Evolutionary conservation across 2,888 invertebrate genomes (phyloP).

Genomic region (Dasysyrphus tricinctus): DNA sequence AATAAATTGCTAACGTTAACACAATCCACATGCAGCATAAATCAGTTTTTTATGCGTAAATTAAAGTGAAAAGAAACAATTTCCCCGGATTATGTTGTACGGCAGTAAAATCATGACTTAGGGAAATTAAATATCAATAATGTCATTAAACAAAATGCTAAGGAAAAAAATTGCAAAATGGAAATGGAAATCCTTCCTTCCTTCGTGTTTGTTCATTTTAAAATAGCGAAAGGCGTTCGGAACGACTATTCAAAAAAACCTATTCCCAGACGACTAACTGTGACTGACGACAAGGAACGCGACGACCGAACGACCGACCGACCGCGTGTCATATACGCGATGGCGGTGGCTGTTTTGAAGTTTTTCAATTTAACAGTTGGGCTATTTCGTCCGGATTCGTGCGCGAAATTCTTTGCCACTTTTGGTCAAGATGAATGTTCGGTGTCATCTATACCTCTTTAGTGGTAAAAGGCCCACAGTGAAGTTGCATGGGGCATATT

Average conservation of each 20-base stretch:
- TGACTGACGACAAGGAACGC: background rate
- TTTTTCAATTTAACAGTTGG: slow-evolving; percentile 36
- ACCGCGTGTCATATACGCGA: slow-evolving; percentile 21
- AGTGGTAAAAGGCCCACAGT: slow-evolving; percentile 26
- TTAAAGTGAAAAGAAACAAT: slow-evolving; percentile 69
- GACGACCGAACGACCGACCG: background rate
- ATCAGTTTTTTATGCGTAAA: slow-evolving; percentile 73
- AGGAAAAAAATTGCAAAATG: background rate
- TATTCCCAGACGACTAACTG: background rate
- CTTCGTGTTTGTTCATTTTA: slow-evolving; percentile 12
- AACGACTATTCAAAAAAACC: slow-evolving; percentile 34
- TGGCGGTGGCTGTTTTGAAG: slow-evolving; percentile 50
- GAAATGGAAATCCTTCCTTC: slow-evolving; percentile 40
- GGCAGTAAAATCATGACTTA: slow-evolving; percentile 57
- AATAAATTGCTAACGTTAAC: slow-evolving; percentile 56
- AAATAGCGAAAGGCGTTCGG: slow-evolving; percentile 62
- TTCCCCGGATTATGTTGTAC: slow-evolving; percentile 39
- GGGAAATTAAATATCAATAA: slow-evolving; percentile 71
- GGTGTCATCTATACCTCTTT: slow-evolving; percentile 53
- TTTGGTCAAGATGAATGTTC: slow-evolving; percentile 69
- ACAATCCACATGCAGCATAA: slow-evolving; percentile 67
- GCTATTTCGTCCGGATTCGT: slow-evolving; percentile 49
- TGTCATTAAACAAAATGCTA: slow-evolving; percentile 40
- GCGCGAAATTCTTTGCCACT: slow-evolving; percentile 66
- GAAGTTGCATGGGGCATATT: slow-evolving; percentile 23